Base-by-base conservation (phyloP, 2,113 vertebrate species). In the Coreoperca whiteheadi region DNA sequence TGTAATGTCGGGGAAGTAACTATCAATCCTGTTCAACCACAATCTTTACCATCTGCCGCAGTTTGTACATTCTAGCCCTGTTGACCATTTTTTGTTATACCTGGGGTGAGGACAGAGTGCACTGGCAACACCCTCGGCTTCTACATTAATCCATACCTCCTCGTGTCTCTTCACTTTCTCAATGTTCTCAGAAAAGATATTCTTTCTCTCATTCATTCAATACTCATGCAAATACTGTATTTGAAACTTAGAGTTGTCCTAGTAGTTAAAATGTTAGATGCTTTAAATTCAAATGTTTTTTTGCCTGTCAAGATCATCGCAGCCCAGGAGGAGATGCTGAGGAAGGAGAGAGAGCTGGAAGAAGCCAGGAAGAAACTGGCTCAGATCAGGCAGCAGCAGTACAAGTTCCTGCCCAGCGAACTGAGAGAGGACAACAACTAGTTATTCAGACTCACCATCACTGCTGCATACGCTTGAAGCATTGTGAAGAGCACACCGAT, bases 371-470 rank as follows among this genome's bases (percentile, higher is more conserved):
- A 98, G 93, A 99, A 99, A 57, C 95, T 99, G 86, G 98, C 98
- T 81, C 98, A 99, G 92, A 99, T 99, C 86, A 96, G 99, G 76
- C 99, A 99, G 92, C 99, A 99, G 93, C 99, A 99, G 92, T 99
- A 99, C 93, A 99, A 99, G 89, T 99, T 99, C 90, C 93, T 99
- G 61, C 99, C 99, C 75, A 98, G 96, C 0, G 99, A 99, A 80
- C 95, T 99, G 63, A 95, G 99, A 77, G 98, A 99, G 86, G 98
- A 99, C 51, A 95, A 96, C 90, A 96, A 97, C 92, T 99, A 92
- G 82, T 41, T 0, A 39, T 37, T 37, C n/a, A 69, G 43, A 61
- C n/a, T 54, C 37, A 2, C 21, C 54, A 6, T 25, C 37, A 12
- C 72, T 54, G 66, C 75, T 69, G 71, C 59, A 2, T 43, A 10